A percentile compares a stretch with the other conserved stretches of the same genome.
These are phyloP conservation scores for Brachionus calyciflorus DNA, from an alignment of 1,140 invertebrate species.

Conservation along the genomic window DNA sequence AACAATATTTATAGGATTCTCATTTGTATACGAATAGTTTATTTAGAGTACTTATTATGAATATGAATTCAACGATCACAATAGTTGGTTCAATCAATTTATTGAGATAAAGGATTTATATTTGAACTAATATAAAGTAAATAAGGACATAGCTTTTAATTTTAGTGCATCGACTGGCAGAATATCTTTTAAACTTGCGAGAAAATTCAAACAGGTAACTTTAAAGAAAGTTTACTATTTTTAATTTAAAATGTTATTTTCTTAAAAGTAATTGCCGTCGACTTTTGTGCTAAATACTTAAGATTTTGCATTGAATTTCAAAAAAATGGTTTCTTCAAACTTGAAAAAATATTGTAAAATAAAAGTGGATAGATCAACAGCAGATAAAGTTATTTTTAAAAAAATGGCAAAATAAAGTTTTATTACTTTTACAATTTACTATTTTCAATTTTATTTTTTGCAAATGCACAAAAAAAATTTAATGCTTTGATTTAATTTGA, in stretches of 20 bases:
- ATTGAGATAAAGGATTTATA: background rate
- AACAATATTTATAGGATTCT: slow-evolving; percentile 44
- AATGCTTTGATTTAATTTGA: no score
- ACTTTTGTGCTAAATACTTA: slow-evolving; percentile 31
- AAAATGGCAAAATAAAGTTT: no score
- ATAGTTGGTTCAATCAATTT: background rate
- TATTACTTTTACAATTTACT: no score
- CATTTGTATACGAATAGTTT: slow-evolving; percentile 15
- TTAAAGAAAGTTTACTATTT: no score
- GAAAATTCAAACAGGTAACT: slow-evolving; percentile 18
- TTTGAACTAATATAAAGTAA: slow-evolving; percentile 10
- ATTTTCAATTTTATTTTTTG: no score
- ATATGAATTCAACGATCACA: background rate
- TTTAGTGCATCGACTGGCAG: slow-evolving; percentile 24
- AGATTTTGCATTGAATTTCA: background rate
- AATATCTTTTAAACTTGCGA: slow-evolving; percentile 29
- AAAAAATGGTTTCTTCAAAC: background rate
- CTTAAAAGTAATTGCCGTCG: no score
- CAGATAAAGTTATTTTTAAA: slow-evolving; percentile 14
- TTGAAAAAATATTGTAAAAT: background rate
- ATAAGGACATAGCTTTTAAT: background rate
- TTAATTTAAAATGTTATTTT: no score
- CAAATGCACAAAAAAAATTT: no score
- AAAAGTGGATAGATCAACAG: background rate
- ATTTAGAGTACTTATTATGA: background rate